Percentiles rank a stretch among this genome's conserved stretches.
Evolutionary conservation across 2,113 vertebrate species (phyloP).

Genomic region (Pseudorectes ferrugineus): DNA sequence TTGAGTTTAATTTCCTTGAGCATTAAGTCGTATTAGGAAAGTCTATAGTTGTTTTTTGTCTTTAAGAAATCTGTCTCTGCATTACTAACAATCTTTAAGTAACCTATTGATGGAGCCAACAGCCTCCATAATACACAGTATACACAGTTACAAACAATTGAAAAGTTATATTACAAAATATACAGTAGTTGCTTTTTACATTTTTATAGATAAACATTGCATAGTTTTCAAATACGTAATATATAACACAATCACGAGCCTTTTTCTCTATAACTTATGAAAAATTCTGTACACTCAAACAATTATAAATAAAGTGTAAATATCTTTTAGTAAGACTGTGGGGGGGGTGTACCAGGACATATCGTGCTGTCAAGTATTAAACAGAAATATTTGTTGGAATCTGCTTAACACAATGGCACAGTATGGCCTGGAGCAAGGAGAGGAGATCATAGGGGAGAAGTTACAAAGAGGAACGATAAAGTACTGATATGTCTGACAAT

Average conservation of each 20-base stretch:
- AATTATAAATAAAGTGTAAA: slow-evolving; percentile 63
- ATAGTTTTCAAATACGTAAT: slow-evolving; percentile 43
- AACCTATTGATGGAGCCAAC: neutral
- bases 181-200: slow-evolving; percentile 55
- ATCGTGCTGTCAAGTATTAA: neutral
- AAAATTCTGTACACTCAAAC: slow-evolving; percentile 65
- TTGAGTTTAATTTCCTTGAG: neutral
- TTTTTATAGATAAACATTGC: slow-evolving; percentile 53
- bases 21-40: neutral
- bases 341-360: neutral
- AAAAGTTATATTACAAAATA: slow-evolving; percentile 66
- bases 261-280: slow-evolving; percentile 56
- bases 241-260: slow-evolving; percentile 25
- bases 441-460: neutral
- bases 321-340: neutral
- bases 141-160: slow-evolving; percentile 27
- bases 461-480: neutral
- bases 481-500: neutral
- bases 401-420: neutral
- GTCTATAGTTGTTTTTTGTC: neutral
- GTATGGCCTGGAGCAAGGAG: neutral
- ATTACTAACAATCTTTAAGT: neutral
- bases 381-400: neutral
- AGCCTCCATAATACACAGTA: neutral
- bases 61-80: neutral